Evolutionary conservation across 2,797 vertebrate species (phyloP).

Genomic region (Anguilla obscura): DNA sequence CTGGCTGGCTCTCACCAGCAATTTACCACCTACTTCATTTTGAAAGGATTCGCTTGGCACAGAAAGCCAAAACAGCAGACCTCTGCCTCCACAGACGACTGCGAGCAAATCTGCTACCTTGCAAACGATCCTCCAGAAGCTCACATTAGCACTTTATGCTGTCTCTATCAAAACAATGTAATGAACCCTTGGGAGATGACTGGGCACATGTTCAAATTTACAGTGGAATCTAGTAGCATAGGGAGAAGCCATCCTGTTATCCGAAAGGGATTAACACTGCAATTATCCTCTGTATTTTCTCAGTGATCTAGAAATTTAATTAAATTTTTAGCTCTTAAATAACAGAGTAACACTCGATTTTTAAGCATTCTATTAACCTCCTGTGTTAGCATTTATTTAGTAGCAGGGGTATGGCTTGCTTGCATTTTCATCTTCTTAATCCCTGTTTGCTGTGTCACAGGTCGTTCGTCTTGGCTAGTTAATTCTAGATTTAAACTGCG

Average conservation of each 20-base stretch:
- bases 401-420: neutral
- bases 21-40: neutral
- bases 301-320: neutral
- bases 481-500: neutral
- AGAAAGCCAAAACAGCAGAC: slow-evolving; percentile 7
- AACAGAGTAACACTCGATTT: neutral
- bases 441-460: neutral
- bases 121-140: neutral
- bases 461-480: neutral
- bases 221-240: neutral
- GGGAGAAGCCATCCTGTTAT: neutral
- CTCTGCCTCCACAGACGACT: neutral
- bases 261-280: neutral
- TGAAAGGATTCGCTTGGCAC: neutral
- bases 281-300: neutral
- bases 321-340: neutral
- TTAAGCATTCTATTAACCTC: neutral
- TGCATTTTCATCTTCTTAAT: neutral
- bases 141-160: neutral
- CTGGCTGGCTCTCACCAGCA: neutral
- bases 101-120: neutral
- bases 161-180: neutral
- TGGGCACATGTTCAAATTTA: neutral
- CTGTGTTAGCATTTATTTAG: neutral
- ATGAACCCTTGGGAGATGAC: neutral